A percentile compares a stretch with the other conserved stretches of the same genome.
phyloP scores from a whole-genome alignment of 2,113 vertebrate species.

The Zosterops japonicus region DNA sequence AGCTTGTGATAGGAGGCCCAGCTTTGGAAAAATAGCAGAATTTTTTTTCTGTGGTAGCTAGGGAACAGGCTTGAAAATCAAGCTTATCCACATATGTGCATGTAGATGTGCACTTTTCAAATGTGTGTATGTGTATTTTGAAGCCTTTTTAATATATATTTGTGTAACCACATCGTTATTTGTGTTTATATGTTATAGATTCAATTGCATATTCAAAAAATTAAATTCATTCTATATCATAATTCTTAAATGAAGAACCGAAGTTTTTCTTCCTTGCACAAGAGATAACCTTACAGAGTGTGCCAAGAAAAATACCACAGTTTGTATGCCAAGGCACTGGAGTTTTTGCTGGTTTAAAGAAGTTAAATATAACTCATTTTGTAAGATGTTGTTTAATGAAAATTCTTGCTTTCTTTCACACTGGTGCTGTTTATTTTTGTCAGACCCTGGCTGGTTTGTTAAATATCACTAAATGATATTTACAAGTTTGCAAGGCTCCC shows the following conservation, averaged over 20 bases:
- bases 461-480: conserved; percentile 69
- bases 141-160: not conserved
- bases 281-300: not conserved
- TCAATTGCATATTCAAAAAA: not conserved
- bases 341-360: not conserved
- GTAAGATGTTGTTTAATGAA: conserved; percentile 49
- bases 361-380: conserved; percentile 45
- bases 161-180: not conserved
- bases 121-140: not conserved
- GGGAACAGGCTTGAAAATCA: not conserved
- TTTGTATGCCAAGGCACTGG: conserved; percentile 1
- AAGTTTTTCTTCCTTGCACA: not conserved
- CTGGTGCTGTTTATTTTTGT: conserved; percentile 56
- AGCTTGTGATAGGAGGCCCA: not conserved
- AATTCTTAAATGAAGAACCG: not conserved
- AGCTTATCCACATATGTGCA: not conserved
- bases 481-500: conserved; percentile 38
- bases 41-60: not conserved
- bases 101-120: not conserved
- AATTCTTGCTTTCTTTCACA: conserved; percentile 41
- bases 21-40: not conserved
- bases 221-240: not conserved
- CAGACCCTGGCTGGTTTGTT: conserved; percentile 40
- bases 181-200: not conserved
- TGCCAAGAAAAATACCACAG: conserved; percentile 13